Conservation (phyloP, 2,888 invertebrate genomes). For the Nephrocerus scutellatus region DNA sequence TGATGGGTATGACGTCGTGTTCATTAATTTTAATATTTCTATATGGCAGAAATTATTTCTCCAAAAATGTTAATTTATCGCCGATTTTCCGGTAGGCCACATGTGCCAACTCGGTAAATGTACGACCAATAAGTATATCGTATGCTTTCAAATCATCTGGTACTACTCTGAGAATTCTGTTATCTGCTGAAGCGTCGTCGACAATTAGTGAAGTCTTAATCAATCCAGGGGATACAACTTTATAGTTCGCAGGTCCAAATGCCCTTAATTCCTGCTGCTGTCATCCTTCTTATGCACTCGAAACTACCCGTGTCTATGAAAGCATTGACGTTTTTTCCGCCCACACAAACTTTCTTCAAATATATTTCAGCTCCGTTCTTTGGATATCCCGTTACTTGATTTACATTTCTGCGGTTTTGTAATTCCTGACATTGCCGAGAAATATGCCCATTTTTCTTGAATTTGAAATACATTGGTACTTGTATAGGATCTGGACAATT, state of each 20-base stretch:
- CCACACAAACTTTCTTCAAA: no score
- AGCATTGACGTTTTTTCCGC: no score
- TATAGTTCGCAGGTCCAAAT: conserved; percentile 2
- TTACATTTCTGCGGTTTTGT: not conserved
- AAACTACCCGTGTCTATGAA: no score
- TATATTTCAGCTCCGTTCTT: not conserved
- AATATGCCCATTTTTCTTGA: no score
- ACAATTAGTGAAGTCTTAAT: no score
- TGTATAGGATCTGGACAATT: no score
- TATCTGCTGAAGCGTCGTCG: not conserved
- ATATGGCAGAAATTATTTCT: not conserved
- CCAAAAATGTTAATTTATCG: no score
- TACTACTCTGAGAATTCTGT: not conserved
- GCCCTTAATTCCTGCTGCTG: conserved; percentile 2
- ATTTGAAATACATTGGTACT: no score
- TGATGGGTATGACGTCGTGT: no score
- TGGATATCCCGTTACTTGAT: not conserved
- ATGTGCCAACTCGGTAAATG: not conserved
- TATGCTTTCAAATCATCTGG: not conserved
- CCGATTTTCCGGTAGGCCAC: conserved; percentile 3
- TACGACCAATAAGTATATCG: conserved; percentile 2
- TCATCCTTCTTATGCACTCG: conserved; percentile 1
- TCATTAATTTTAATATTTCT: no score
- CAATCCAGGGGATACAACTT: no score
- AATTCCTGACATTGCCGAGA: not conserved